Evolutionary conservation across 2,888 invertebrate genomes (phyloP), one percentile per base, ranked within the genome.

Genomic region (Holacanthella duospinosa): DNA sequence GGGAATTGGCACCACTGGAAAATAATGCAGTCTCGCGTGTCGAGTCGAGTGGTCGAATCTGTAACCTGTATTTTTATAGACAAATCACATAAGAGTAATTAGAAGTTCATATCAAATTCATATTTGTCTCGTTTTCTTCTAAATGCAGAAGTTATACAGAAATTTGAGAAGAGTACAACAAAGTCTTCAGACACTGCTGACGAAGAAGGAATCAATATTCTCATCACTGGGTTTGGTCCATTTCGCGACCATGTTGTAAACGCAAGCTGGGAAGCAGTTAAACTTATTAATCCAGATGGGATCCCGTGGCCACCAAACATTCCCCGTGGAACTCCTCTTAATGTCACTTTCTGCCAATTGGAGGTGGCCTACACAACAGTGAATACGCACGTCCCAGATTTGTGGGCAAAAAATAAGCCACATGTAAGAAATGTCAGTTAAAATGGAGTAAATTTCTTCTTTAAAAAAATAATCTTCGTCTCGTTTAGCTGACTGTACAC

Each of bases 231-330:
- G 4, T 92, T 92, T 77, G 90, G 90, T 0, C 89, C 89, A 0
- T 92, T 90, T 77, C 76, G 80, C 6, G 78, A 79, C 44, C 86
- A 90, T 74, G 77, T 78, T 27, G 79, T 86, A 12, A 92, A 92
- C 76, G 85, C 91, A 0, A 91, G 90, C 75, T 90, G 90, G 89
- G 86, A 87, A 75, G 85, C 86, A 2, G 90, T 89, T 0, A 84
- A 85, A 75, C 75, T 82, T 61, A 79, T 87, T 72, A 59, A 59
- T 27, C 74, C 73, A 19, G 79, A 71, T 55, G 62, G 66, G 12
- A 67, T 72, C 29, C 43, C 62, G 16, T 54, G 68, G 16, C 72
- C 71, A 28, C 62, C 68, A 19, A 72, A 70, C 59, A 62, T 71
- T 16, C 58, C 57, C 29, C 66, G 65, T 27, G 65, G 62, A 6